These are phyloP conservation scores for Philotrypesis tridentata DNA, from an alignment of 1,140 invertebrate genomes.

Conservation along the genomic window DNA sequence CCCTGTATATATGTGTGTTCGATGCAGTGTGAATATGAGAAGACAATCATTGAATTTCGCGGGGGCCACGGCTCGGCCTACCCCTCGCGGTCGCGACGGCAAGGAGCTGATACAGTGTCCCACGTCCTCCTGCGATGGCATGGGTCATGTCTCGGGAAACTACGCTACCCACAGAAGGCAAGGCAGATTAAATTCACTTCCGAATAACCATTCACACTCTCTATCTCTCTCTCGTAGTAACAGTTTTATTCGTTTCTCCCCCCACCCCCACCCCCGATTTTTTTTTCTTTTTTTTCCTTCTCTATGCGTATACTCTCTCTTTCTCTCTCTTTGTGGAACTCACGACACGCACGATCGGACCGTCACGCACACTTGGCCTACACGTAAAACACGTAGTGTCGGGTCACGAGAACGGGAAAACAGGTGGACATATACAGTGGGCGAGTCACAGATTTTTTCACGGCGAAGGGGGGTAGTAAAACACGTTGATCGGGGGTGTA, in stretches of 20 bases:
- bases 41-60: conserved; percentile 73
- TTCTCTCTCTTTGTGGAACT: conserved; percentile 4
- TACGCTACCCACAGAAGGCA: conserved; percentile 83
- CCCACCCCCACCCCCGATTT: no score
- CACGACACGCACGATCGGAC: conserved; percentile 54
- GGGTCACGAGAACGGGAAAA: not conserved
- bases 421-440: not conserved
- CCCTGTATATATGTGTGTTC: conserved; percentile 63
- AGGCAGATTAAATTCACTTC: conserved; percentile 68
- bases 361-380: conserved; percentile 32
- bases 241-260: conserved; percentile 12
- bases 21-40: conserved; percentile 72
- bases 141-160: conserved; percentile 84
- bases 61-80: conserved; percentile 61
- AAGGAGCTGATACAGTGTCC: conserved; percentile 84
- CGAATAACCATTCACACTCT: conserved; percentile 43
- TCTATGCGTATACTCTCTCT: no score
- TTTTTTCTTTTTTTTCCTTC: conserved; percentile 14
- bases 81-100: conserved; percentile 76
- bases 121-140: conserved; percentile 83
- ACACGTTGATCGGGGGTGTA: not conserved
- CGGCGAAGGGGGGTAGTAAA: no score
- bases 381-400: conserved; percentile 26
- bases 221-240: no score
- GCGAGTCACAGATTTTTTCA: not conserved